phyloP scores from a whole-genome alignment of 2,797 vertebrate genomes.

The Sebastolobus altivelis region DNA sequence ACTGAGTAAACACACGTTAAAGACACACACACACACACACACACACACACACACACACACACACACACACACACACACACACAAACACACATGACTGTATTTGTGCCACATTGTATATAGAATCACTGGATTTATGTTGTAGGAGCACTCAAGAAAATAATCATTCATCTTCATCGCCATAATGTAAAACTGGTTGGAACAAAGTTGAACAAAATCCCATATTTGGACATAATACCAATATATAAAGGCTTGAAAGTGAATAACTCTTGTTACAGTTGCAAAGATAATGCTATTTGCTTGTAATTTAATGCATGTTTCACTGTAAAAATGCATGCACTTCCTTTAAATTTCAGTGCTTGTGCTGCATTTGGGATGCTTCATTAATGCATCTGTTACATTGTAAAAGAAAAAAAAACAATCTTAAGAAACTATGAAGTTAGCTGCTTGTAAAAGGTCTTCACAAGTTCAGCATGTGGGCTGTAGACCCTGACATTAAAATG shows the following conservation, averaged over 20 bases:
- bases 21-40: neutral
- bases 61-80: neutral
- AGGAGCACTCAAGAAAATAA: slow-evolving; percentile 1
- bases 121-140: slow-evolving; percentile 23
- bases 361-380: neutral
- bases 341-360: neutral
- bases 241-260: neutral
- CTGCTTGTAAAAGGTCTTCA: neutral
- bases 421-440: neutral
- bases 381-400: neutral
- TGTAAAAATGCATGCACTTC: neutral
- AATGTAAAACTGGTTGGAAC: neutral
- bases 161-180: slow-evolving; percentile 10
- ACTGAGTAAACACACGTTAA: slow-evolving; percentile 50
- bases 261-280: neutral
- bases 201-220: slow-evolving; percentile 6
- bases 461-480: rapidly evolving
- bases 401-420: neutral
- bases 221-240: slow-evolving; percentile 19
- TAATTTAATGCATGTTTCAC: neutral
- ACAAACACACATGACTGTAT: neutral
- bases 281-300: neutral
- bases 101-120: slow-evolving; percentile 13
- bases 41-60: neutral
- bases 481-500: neutral